A percentile compares a stretch with the other conserved stretches of the same genome.
Conservation (phyloP, 2,888 invertebrate species). For the Polydrusus cervinus region DNA sequence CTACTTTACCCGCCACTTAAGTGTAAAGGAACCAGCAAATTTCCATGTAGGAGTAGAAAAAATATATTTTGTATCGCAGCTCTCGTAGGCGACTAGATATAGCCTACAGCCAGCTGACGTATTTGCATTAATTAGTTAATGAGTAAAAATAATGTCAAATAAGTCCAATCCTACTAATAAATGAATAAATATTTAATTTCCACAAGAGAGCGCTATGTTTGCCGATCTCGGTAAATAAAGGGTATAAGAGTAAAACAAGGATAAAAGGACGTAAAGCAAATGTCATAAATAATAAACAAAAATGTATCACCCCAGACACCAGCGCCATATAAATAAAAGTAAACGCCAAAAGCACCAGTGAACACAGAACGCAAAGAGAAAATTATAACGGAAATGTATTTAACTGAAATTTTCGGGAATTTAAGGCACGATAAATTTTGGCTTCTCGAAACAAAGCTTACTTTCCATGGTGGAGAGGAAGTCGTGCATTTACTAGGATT, state of each 20-base stretch:
- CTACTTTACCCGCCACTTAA: too few relatives aligned
- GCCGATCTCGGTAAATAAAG: slow-evolving; percentile 27
- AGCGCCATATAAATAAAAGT: slow-evolving; percentile 56
- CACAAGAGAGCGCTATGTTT: background rate
- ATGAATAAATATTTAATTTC: background rate
- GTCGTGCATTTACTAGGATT: slow-evolving; percentile 37
- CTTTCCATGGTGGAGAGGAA: slow-evolving; percentile 30
- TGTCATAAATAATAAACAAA: slow-evolving; percentile 47
- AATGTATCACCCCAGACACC: slow-evolving; percentile 47
- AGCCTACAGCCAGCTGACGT: too few relatives aligned
- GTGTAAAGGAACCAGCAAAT: too few relatives aligned
- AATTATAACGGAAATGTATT: slow-evolving; percentile 60
- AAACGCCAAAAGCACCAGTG: slow-evolving; percentile 56
- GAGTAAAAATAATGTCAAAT: too few relatives aligned
- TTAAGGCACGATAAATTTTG: slow-evolving; percentile 58
- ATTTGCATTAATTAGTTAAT: too few relatives aligned
- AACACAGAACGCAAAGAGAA: slow-evolving; percentile 57
- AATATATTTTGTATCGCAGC: too few relatives aligned
- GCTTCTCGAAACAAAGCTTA: slow-evolving; percentile 54
- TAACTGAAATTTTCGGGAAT: slow-evolving; percentile 60
- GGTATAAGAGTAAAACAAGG: slow-evolving; percentile 15
- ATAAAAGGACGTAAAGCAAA: slow-evolving; percentile 44
- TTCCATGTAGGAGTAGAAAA: too few relatives aligned
- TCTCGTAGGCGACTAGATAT: too few relatives aligned
- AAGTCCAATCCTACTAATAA: background rate